A percentile compares a stretch with the other conserved stretches of the same genome.
These are phyloP conservation scores for Montipora foliosa DNA, from an alignment of 64 coral and sea anemone genomes.

Conservation along the genomic window DNA sequence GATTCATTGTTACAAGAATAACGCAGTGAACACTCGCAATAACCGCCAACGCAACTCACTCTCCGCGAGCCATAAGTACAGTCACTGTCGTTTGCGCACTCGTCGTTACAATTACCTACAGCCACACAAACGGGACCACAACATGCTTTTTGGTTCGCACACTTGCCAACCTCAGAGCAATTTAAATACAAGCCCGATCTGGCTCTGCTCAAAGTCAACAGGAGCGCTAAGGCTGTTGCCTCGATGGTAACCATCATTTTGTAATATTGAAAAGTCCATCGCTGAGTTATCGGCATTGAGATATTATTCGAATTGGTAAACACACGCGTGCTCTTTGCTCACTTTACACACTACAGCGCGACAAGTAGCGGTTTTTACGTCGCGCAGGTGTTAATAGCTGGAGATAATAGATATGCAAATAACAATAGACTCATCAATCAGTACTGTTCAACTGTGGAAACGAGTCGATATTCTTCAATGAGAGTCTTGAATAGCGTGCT, in stretches of 20 bases:
- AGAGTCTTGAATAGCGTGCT: neutral
- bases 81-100: neutral
- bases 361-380: conserved; percentile 23
- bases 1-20: neutral
- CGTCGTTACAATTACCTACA: neutral
- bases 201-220: neutral
- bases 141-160: conserved; percentile 4
- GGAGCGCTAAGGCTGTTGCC: neutral
- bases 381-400: conserved; percentile 58
- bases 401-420: conserved; percentile 63
- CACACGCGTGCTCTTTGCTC: conserved; percentile 10
- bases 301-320: conserved; percentile 25
- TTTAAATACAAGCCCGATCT: neutral
- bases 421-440: conserved; percentile 48
- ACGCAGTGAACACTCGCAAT: neutral
- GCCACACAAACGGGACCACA: conserved; percentile 4
- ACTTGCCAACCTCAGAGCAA: conserved; percentile 12
- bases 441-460: neutral
- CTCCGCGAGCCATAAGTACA: neutral
- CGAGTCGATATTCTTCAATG: neutral
- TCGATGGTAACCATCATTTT: neutral
- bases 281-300: neutral
- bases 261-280: neutral
- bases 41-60: neutral
- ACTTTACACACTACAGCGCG: conserved; percentile 38